phyloP scores from a whole-genome alignment of 2,113 vertebrate genomes.

The Chaetodon trifascialis region DNA sequence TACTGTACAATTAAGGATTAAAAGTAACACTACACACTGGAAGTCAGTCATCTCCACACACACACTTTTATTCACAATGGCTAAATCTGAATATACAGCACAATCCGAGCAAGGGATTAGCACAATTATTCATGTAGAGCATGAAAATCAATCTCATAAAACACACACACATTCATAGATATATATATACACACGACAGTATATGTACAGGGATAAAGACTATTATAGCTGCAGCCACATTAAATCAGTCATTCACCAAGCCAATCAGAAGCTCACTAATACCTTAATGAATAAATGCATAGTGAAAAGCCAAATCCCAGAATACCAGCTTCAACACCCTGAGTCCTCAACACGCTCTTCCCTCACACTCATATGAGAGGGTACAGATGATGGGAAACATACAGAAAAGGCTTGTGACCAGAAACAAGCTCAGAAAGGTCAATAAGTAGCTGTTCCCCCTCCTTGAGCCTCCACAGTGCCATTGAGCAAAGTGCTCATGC shows the following conservation, averaged over 20 bases:
- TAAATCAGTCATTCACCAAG: slow-evolving; percentile 64
- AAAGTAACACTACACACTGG: not conserved
- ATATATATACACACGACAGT: not conserved
- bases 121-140: slow-evolving; percentile 45
- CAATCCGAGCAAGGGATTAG: slow-evolving; percentile 59
- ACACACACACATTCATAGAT: slow-evolving; percentile 11
- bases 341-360: slow-evolving; percentile 38
- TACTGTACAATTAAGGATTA: slow-evolving; percentile 5
- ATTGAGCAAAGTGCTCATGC: slow-evolving; percentile 4
- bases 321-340: slow-evolving; percentile 40
- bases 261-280: slow-evolving; percentile 59
- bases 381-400: not conserved
- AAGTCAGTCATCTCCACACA: not conserved
- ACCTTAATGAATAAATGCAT: slow-evolving; percentile 73
- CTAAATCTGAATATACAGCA: slow-evolving; percentile 41
- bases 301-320: slow-evolving; percentile 59
- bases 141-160: slow-evolving; percentile 42
- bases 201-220: slow-evolving; percentile 36
- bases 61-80: not conserved
- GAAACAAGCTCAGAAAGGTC: not conserved
- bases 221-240: slow-evolving; percentile 43
- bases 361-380: slow-evolving; percentile 9
- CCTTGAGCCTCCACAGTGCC: not conserved
- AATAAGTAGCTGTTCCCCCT: slow-evolving; percentile 6
- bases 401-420: slow-evolving; percentile 1